phyloP scores from a whole-genome alignment of 2,888 invertebrate genomes.

The Adelognathus sp. region DNA sequence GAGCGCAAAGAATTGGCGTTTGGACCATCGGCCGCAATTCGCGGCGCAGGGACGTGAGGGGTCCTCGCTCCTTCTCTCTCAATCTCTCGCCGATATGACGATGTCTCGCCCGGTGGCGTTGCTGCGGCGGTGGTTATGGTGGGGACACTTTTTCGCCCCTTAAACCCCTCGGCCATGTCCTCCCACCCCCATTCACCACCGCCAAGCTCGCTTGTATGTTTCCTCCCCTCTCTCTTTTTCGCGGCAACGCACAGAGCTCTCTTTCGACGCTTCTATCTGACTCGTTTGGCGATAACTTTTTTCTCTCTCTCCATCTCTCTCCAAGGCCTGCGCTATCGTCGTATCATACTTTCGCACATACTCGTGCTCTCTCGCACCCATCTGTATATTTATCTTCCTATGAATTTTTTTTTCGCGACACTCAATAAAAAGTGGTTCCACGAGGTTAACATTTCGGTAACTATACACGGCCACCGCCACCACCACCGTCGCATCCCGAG shows the following conservation, averaged over 20 bases:
- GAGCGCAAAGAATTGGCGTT: conserved; percentile 77
- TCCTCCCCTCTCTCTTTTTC: conserved; percentile 42
- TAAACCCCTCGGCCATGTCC: conserved; percentile 59
- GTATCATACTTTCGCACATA: conserved; percentile 74
- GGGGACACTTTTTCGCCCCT: conserved; percentile 62
- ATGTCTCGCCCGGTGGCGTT: too few relatives aligned
- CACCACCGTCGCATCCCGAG: conserved; percentile 2
- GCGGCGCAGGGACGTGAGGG: conserved; percentile 61
- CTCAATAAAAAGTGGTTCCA: conserved; percentile 86
- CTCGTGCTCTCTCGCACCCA: conserved; percentile 67
- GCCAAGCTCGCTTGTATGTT: conserved; percentile 53
- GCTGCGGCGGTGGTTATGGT: conserved; percentile 49
- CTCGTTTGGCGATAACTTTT: conserved; percentile 65
- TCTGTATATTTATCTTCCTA: conserved; percentile 82
- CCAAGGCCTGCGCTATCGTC: conserved; percentile 55
- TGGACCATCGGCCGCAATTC: conserved; percentile 66
- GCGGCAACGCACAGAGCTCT: conserved; percentile 1
- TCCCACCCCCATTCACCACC: conserved; percentile 62
- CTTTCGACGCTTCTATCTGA: conserved; percentile 10
- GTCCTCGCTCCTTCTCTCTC: conserved; percentile 41
- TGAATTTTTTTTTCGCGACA: conserved; percentile 85
- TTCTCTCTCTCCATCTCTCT: conserved; percentile 60
- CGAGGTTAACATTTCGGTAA: conserved; percentile 84
- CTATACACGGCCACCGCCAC: conserved; percentile 78
- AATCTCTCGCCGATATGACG: too few relatives aligned